Evolutionary conservation across 1,140 invertebrate species (phyloP), one percentile per base, ranked within the genome.

Genomic region (Trichonephila inaurata): DNA sequence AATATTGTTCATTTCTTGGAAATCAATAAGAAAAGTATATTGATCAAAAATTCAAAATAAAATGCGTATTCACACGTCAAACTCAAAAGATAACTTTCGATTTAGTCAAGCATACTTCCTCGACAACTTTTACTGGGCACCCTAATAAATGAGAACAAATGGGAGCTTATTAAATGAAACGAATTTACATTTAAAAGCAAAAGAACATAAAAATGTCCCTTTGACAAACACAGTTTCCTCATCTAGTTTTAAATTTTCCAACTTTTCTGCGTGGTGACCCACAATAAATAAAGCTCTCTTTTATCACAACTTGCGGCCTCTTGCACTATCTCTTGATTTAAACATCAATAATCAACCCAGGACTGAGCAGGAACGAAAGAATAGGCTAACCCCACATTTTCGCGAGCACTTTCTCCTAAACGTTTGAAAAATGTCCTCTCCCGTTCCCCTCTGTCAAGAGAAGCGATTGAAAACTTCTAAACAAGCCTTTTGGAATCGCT

Each of bases 401-500:
- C 51, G 82, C 44, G 21, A 58, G 19, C 51, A 51, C 51, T n/a
- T 82, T 85, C 16, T 19, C 51, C 44, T n/a, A 85, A 51, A 51
- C 82, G 40, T 58, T 85, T 85, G 82, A 85, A 85, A 83, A 85
- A 85, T 85, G 82, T 85, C 82, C 12, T 85, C 24, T 83, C 82
- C 44, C 8, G 21, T 60, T 58, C 44, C n/a, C 82, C 28, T 24
- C 44, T 85, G 44, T 85, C 82, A 21, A n/a, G 21, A 16, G 44
- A 85, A 85, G n/a, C 82, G 7, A 85, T 60, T 85, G 82, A 85
- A 85, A 60, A 85, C 51, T 85, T 58, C 82, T 58, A 85, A 85
- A 85, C 82, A 85, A 51, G 82, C 82, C 82, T 85, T 85, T 85
- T 85, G 82, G 82, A 85, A 58, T 21, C 19, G 44, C 40, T 85